Evolutionary conservation across 2,888 invertebrate genomes (phyloP).

Genomic region (Ophion ventricosus): DNA sequence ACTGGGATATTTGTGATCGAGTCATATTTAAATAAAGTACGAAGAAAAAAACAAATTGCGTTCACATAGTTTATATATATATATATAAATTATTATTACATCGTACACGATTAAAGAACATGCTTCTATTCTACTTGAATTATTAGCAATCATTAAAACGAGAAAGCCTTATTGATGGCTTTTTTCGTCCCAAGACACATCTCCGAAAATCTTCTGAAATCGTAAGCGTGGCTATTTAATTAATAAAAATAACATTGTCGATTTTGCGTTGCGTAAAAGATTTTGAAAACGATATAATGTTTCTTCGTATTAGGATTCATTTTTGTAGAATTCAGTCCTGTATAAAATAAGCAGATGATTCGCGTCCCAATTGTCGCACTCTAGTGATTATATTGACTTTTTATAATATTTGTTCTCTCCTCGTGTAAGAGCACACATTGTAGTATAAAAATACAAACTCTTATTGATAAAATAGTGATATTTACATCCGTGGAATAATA

Average conservation of each 20-base stretch:
- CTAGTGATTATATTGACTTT: conserved; percentile 61
- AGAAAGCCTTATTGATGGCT: background rate
- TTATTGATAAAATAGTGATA: conserved; percentile 70
- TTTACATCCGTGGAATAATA: conserved; percentile 68
- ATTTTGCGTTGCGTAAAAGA: conserved; percentile 1
- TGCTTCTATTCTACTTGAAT: conserved; percentile 77
- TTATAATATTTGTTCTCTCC: conserved; percentile 60
- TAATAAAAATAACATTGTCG: conserved; percentile 15
- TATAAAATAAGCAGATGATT: conserved; percentile 33
- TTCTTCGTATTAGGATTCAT: conserved; percentile 7
- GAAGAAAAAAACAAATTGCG: conserved; percentile 43
- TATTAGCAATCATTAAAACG: conserved; percentile 40
- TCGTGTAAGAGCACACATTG: conserved; percentile 68
- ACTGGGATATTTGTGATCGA: conserved; percentile 67
- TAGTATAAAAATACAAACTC: conserved; percentile 71
- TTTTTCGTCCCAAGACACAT: background rate
- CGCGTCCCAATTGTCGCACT: conserved; percentile 68
- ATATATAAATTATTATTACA: conserved; percentile 68
- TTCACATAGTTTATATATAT: conserved; percentile 67
- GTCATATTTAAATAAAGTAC: conserved; percentile 69
- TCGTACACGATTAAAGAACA: conserved; percentile 70
- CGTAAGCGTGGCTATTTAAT: conserved; percentile 6
- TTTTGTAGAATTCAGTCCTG: conserved; percentile 27
- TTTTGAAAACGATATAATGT: conserved; percentile 34
- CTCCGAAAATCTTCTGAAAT: background rate